Evolutionary conservation across 2,797 vertebrate genomes (phyloP).

Genomic region (Microchirus variegatus): DNA sequence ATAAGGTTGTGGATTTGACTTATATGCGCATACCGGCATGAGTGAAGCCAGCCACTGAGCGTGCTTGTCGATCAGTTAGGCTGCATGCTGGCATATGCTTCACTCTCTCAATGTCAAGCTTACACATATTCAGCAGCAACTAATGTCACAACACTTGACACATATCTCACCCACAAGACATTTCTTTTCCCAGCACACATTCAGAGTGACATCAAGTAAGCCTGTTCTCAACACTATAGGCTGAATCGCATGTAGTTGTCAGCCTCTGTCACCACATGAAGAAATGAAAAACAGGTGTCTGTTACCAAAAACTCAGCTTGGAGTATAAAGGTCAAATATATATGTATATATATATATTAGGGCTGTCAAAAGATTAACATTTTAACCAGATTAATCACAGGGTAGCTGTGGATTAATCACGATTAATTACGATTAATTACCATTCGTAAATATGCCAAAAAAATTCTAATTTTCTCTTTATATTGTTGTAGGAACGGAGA

Average conservation of each 20-base stretch:
- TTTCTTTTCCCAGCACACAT: slow-evolving; percentile 46
- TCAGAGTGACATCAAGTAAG: slow-evolving; percentile 40
- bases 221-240: slow-evolving; percentile 43
- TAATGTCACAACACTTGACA: slow-evolving; percentile 66
- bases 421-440: too few species aligned
- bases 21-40: slow-evolving; percentile 5
- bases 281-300: slow-evolving; percentile 18
- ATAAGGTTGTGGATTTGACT: slow-evolving; percentile 20
- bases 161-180: slow-evolving; percentile 57
- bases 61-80: slow-evolving; percentile 51
- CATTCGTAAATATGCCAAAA: too few species aligned
- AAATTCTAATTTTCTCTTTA: too few species aligned
- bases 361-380: too few species aligned
- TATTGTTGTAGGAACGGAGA: too few species aligned
- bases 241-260: slow-evolving; percentile 40
- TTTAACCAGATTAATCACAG: too few species aligned
- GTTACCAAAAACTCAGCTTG: background rate
- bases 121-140: slow-evolving; percentile 63
- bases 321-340: background rate
- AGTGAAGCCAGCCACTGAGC: slow-evolving; percentile 15
- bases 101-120: slow-evolving; percentile 66
- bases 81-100: slow-evolving; percentile 46
- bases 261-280: slow-evolving; percentile 29
- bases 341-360: too few species aligned
- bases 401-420: too few species aligned